Base-by-base conservation (phyloP, 2,888 invertebrate species). In the Torymus tubicola region DNA sequence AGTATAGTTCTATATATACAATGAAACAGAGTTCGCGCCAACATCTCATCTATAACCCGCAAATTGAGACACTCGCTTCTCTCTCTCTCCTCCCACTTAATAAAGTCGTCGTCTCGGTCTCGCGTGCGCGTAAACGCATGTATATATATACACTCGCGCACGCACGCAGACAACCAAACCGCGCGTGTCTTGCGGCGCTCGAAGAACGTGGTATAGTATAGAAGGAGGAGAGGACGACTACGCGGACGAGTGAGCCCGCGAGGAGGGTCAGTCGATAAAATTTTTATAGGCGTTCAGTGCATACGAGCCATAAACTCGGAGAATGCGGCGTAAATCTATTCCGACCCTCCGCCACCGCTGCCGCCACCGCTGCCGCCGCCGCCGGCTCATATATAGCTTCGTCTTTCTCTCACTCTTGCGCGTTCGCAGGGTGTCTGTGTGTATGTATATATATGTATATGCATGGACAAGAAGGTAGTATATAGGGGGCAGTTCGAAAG, bases 261-360 rank as follows among this genome's bases (percentile, higher is more conserved):
- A 57, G 78, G 72, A 77, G 81, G 80, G 76, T 68, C 81, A 81
- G 82, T 80, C 83, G 82, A 85, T 84, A 84, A 84, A 84, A 84
- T 81, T 84, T 84, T 83, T 84, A 85, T 84, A 81, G 84, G 82
- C 73, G 72, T 81, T 80, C 83, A 68, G 72, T 70, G 81, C 80
- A 82, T 75, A 80, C 76, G 83, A 84, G 80, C 81, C 84, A 82
- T 84, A 85, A 86, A 84, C 81, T 78, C 74, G 80, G 84, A 82
- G 84, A 85, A 86, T 85, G 85, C 83, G 81, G 86, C 85, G 86
- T 87, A 88, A 89, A 89, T 88, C 88, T 88, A 88, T 88, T 87
- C 86, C 83, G 85, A 86, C 84, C 84, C 85, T 86, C 85, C 86
- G 42, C 42, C 42, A 21, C 21, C 21, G 42, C 42, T 8, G 2